A percentile compares a stretch with the other conserved stretches of the same genome.
Conservation (phyloP, 2,113 vertebrate genomes). For the Stomatorhinus ivindoensis region DNA sequence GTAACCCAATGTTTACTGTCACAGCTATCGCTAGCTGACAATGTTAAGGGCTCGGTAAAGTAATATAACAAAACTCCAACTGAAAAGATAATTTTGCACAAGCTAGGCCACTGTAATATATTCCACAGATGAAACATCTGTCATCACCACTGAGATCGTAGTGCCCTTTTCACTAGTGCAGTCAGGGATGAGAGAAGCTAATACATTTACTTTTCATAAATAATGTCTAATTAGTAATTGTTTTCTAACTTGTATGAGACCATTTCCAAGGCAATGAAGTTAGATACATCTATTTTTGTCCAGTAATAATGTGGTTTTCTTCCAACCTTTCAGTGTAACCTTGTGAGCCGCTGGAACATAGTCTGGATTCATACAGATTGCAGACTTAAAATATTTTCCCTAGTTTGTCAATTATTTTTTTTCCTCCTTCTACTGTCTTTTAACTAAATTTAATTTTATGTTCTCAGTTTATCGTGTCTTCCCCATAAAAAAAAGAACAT, state of each 20-base stretch:
- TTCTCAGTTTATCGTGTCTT: conserved; percentile 23
- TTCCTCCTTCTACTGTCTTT: neutral
- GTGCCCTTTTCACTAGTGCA: neutral
- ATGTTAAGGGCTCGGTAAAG: neutral
- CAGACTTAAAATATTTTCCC: conserved; percentile 15
- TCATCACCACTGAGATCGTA: neutral
- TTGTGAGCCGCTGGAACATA: conserved; percentile 20
- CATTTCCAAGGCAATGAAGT: conserved; percentile 8
- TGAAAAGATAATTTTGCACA: neutral
- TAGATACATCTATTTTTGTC: conserved; percentile 16
- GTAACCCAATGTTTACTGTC: neutral
- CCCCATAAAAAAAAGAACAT: conserved; percentile 36
- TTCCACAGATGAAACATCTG: neutral
- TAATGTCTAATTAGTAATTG: conserved; percentile 25
- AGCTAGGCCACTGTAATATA: neutral
- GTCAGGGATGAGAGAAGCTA: neutral
- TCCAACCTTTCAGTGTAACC: conserved; percentile 34
- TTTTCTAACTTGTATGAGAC: conserved; percentile 17
- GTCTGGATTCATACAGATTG: conserved; percentile 11
- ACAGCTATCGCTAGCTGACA: neutral
- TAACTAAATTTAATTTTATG: conserved; percentile 29
- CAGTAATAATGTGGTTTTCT: conserved; percentile 24
- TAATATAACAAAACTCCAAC: neutral
- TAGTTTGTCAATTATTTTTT: neutral
- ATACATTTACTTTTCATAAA: conserved; percentile 12